phyloP scores from a whole-genome alignment of 2,113 vertebrate genomes.

The Lasiurus cinereus region DNA sequence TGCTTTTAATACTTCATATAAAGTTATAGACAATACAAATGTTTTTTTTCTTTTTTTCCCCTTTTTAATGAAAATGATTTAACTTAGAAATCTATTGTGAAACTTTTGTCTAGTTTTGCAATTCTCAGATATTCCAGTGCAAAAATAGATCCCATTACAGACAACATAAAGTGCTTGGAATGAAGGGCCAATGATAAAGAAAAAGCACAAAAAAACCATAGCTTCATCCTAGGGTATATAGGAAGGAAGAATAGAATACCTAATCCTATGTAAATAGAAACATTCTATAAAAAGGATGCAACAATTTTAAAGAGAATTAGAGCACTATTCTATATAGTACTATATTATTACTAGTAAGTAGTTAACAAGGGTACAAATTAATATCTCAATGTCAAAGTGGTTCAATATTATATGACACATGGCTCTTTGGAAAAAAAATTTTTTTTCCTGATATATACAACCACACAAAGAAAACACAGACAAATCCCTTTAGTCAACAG shows the following conservation, averaged over 20 bases:
- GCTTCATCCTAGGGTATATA: slow-evolving; percentile 74
- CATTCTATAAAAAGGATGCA: slow-evolving; percentile 83
- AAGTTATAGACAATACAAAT: slow-evolving; percentile 90
- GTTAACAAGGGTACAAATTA: slow-evolving; percentile 81
- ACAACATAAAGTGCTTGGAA: slow-evolving; percentile 95
- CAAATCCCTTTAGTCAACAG: slow-evolving; percentile 73
- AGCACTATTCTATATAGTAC: slow-evolving; percentile 41
- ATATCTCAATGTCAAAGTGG: slow-evolving; percentile 85
- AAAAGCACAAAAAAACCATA: slow-evolving; percentile 83
- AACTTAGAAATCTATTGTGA: slow-evolving; percentile 89
- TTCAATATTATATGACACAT: slow-evolving; percentile 74
- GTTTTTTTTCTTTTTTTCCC: slow-evolving; percentile 86
- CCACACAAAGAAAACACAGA: slow-evolving; percentile 56
- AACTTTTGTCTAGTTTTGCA: slow-evolving; percentile 89
- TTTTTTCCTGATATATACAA: slow-evolving; percentile 77
- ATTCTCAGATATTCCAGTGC: slow-evolving; percentile 94
- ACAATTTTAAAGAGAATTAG: slow-evolving; percentile 74
- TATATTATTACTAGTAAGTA: slow-evolving; percentile 68
- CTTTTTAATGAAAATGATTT: slow-evolving; percentile 91
- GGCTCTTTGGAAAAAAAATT: slow-evolving; percentile 77
- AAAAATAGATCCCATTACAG: slow-evolving; percentile 92
- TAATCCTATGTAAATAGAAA: slow-evolving; percentile 81
- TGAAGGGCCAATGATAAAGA: slow-evolving; percentile 87
- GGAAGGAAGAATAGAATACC: slow-evolving; percentile 70
- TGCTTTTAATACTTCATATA: slow-evolving; percentile 89